These are phyloP conservation scores for Brachionus calyciflorus DNA, from an alignment of 1,140 invertebrate species.

Conservation along the genomic window DNA sequence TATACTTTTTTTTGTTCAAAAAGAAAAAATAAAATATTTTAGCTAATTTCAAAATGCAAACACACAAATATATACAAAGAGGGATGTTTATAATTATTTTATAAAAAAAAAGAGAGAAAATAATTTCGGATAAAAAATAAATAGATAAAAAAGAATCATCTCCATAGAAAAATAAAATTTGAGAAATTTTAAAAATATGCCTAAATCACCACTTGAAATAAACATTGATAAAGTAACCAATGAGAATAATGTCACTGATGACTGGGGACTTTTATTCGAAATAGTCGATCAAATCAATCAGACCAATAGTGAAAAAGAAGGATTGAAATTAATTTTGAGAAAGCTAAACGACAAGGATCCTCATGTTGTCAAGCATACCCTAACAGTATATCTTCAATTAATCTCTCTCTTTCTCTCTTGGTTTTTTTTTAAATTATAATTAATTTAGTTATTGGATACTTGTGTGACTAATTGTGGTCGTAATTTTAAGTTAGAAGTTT, in stretches of 20 bases:
- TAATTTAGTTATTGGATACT: neutral
- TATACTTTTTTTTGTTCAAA: too few relatives aligned
- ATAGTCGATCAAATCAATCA: constrained; percentile 3
- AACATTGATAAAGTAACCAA: constrained; percentile 31
- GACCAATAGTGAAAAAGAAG: constrained; percentile 6
- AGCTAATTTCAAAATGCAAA: too few relatives aligned
- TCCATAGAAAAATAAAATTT: too few relatives aligned
- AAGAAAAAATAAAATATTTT: too few relatives aligned
- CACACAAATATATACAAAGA: too few relatives aligned
- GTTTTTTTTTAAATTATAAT: neutral
- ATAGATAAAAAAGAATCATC: too few relatives aligned
- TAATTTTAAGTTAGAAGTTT: constrained; percentile 11
- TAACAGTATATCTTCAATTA: neutral
- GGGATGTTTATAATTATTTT: too few relatives aligned
- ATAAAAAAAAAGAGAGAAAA: too few relatives aligned
- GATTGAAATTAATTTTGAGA: neutral
- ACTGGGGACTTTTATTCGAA: constrained; percentile 9
- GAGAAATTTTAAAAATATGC: constrained; percentile 2
- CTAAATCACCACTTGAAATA: neutral
- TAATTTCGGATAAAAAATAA: too few relatives aligned
- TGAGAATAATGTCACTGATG: constrained; percentile 14
- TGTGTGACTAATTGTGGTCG: constrained; percentile 8
- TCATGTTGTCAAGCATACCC: constrained; percentile 21
- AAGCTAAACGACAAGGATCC: constrained; percentile 29
- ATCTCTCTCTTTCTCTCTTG: neutral